Base-by-base conservation (phyloP, 2,113 vertebrate species). In the Gymnobelideus leadbeateri region DNA sequence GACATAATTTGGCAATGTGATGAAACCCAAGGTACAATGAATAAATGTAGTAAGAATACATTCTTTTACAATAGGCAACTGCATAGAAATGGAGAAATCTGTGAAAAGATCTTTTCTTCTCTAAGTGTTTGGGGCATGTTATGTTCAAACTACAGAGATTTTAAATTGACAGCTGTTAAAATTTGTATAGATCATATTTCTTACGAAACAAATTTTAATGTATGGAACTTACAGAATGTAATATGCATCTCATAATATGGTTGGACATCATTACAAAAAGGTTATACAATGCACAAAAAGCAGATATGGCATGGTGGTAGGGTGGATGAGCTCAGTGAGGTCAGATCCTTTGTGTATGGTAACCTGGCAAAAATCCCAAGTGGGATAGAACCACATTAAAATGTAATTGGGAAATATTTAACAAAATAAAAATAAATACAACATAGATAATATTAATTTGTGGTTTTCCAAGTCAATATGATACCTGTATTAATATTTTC, bases 21-120 rank as follows among this genome's bases (percentile, higher is more conserved):
- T 89, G 95, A 96, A 97, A 96, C 93, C 97, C 37, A 84, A 84
- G 19, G 68, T 84, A 43, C 91, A 93, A 43, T 95, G 95, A 31
- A 96, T 96, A 51, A 92, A 77, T 77, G 21, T 51, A 3, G 26
- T 92, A 61, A 43, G 93, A 51, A 12, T 89, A 91, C 84, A 91
- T 96, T 47, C 12, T 61, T 95, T 94, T 0, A 93, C 93, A 92
- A 53, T 90, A 93, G 84, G 24, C 12, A 12, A 90, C 14, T 91
- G 46, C 1, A 89, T 11, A 92, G 23, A 91, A 91, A 97, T 94
- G 95, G 24, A 94, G 68, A 3, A 91, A 90, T 19, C 53, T 54
- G 10, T 46, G 90, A n/a, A 84, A 94, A 95, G 47, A 96, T 43
- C 1, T 61, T 92, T 94, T 95, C 92, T 47, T 16, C 91, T 50